Evolutionary conservation across 35 echinoderm and acorn worm species (phyloP), one percentile per base, ranked within the genome.

Genomic region (Hemicentrotus pulcherrimus): DNA sequence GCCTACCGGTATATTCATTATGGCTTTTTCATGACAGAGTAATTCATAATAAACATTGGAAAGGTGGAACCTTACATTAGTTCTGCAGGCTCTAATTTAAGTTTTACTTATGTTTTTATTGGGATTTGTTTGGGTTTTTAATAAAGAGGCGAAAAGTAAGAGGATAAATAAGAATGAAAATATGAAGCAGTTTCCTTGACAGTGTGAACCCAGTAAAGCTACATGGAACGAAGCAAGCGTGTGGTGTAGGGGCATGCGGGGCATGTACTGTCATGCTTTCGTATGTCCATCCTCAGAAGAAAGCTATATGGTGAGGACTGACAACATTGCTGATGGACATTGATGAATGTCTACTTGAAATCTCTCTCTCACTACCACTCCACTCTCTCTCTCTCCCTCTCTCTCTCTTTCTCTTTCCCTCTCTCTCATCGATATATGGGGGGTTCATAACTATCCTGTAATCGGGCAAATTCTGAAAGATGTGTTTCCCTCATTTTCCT

Each of bases 181-280:
- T 32, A 24, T 5, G 4, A 90, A 16, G 30, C n/a, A 45, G 32
- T 90, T 86, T 90, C 31, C 88, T 90, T 90, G 24, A 90, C 88
- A 0, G 5, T 47, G 5, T 24, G 15, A 15, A 14, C 9, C 46
- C 47, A 96, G 96, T 96, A 58, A 12, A 45, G 86, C 86, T 96
- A 22, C 60, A 47, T 52, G 96, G 96, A 41, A 96, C 96, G 2
- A 96, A 96, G 86, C 32, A 87, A 30, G 96, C 70, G 2, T 96
- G 96, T 93, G 46, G 70, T 58, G 92, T 94, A 65, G 95, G 95
- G 12, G 95, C 91, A 86, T 96, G 95, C 94, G 95, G 95, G 31
- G 91, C 95, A 41, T 96, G 96, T 85, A 96, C 96, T 50, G 96
- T 96, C 24, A 96, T 96, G 96, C 92, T 96, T 41, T 96, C 96